Conservation (phyloP, 1,140 invertebrate species). For the Pachypsylla venusta region DNA sequence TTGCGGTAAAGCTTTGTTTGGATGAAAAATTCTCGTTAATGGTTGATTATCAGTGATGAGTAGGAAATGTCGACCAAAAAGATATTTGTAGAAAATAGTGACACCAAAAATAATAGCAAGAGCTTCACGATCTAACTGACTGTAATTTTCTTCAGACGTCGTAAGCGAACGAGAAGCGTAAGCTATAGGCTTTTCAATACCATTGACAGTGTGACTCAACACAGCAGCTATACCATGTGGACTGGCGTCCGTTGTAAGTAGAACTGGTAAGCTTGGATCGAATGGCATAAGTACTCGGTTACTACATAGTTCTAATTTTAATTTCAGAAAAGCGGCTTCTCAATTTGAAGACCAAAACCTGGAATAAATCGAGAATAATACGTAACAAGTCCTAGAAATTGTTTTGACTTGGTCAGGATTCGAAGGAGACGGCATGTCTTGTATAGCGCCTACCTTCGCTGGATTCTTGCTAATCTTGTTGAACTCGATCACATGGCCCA, state of each 20-base stretch:
- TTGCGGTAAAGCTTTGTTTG: too few species aligned
- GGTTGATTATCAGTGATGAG: too few species aligned
- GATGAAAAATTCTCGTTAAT: too few species aligned
- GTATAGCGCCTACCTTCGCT: constrained; percentile 30
- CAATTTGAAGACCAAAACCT: too few species aligned
- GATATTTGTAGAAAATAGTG: constrained; percentile 30
- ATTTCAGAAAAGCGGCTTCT: constrained; percentile 18
- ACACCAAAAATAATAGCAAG: constrained; percentile 29
- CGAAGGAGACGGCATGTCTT: constrained; percentile 25
- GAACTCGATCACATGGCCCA: not conserved
- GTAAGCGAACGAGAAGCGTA: too few species aligned
- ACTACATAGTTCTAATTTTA: constrained; percentile 15
- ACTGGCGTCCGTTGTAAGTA: constrained; percentile 23
- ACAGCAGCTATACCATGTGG: constrained; percentile 30
- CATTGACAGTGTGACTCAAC: constrained; percentile 27
- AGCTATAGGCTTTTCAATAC: constrained; percentile 27
- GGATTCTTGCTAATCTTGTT: constrained; percentile 26
- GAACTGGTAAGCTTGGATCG: constrained; percentile 19
- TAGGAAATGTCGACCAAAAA: constrained; percentile 20
- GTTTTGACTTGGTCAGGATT: constrained; percentile 28
- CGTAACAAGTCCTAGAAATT: constrained; percentile 31
- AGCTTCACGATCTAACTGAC: constrained; percentile 35
- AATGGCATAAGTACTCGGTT: constrained; percentile 18
- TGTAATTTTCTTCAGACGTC: constrained; percentile 32
- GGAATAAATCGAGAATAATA: constrained; percentile 14